Conservation (phyloP, 2,113 vertebrate genomes). For the Etheostoma spectabile region DNA sequence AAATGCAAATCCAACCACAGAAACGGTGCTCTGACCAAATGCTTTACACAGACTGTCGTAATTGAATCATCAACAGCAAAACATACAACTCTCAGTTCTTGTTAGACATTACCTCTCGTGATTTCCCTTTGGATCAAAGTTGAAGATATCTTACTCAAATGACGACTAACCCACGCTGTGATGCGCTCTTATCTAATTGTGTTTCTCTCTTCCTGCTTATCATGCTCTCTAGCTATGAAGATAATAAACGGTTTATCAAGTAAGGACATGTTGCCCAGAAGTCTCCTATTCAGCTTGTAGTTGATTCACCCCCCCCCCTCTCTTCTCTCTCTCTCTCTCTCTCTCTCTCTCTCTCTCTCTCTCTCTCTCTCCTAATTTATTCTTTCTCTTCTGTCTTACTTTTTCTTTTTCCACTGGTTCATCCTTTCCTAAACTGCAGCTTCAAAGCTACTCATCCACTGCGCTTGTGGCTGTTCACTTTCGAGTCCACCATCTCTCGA, state of each 20-base stretch:
- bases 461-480: conserved; percentile 60
- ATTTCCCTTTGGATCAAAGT: conserved; percentile 76
- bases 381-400: conserved; percentile 21
- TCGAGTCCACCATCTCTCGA: conserved; percentile 62
- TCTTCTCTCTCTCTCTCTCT: too few relatives aligned
- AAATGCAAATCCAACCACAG: conserved; percentile 47
- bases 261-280: conserved; percentile 97
- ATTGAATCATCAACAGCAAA: conserved; percentile 58
- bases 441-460: conserved; percentile 51
- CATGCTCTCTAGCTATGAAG: conserved; percentile 99
- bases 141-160: conserved; percentile 82
- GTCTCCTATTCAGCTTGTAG: conserved; percentile 83
- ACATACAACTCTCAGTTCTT: conserved; percentile 46
- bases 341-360: neutral
- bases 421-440: conserved; percentile 51
- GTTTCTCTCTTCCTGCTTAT: conserved; percentile 98
- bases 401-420: conserved; percentile 8
- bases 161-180: conserved; percentile 91
- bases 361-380: conserved; percentile 50
- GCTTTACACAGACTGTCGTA: conserved; percentile 38
- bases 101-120: conserved; percentile 53
- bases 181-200: conserved; percentile 91
- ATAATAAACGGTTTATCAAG: conserved; percentile 99
- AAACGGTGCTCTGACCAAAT: conserved; percentile 40
- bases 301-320: conserved; percentile 27